Percentiles rank a stretch among this genome's conserved stretches.
phyloP scores from a whole-genome alignment of 2,113 vertebrate genomes.

The Atherinomorus stipes region DNA sequence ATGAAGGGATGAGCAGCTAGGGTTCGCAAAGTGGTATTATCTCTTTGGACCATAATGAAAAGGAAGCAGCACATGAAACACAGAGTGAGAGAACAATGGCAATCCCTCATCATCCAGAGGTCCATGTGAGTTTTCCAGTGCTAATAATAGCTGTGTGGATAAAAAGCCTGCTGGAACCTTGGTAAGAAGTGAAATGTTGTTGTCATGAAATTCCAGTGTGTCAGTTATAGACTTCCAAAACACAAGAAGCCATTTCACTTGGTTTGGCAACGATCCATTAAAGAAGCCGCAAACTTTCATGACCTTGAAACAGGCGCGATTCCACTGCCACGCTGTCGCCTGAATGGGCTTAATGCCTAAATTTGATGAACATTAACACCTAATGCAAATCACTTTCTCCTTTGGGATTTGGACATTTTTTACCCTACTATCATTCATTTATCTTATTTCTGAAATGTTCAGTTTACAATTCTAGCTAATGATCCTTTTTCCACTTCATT shows the following conservation, averaged over 20 bases:
- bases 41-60: slow-evolving; percentile 66
- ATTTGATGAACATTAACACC: slow-evolving; percentile 12
- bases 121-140: slow-evolving; percentile 34
- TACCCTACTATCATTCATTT: background rate
- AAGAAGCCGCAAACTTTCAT: slow-evolving; percentile 15
- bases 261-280: slow-evolving; percentile 19
- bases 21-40: slow-evolving; percentile 65
- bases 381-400: slow-evolving; percentile 4
- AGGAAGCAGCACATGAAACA: slow-evolving; percentile 46
- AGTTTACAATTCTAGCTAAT: too few species aligned
- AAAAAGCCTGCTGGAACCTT: slow-evolving; percentile 29
- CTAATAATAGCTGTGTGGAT: slow-evolving; percentile 51
- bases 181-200: slow-evolving; percentile 9
- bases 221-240: slow-evolving; percentile 31
- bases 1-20: slow-evolving; percentile 63
- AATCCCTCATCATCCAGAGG: slow-evolving; percentile 44
- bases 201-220: slow-evolving; percentile 27
- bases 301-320: slow-evolving; percentile 42
- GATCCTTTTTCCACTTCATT: too few species aligned
- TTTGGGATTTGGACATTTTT: background rate
- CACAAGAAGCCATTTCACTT: slow-evolving; percentile 37
- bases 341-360: slow-evolving; percentile 11
- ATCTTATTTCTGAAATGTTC: background rate
- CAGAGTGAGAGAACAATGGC: slow-evolving; percentile 54
- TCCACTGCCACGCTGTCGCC: background rate